Conservation (phyloP, 2,888 invertebrate genomes). For the Luffia ferchaultella region DNA sequence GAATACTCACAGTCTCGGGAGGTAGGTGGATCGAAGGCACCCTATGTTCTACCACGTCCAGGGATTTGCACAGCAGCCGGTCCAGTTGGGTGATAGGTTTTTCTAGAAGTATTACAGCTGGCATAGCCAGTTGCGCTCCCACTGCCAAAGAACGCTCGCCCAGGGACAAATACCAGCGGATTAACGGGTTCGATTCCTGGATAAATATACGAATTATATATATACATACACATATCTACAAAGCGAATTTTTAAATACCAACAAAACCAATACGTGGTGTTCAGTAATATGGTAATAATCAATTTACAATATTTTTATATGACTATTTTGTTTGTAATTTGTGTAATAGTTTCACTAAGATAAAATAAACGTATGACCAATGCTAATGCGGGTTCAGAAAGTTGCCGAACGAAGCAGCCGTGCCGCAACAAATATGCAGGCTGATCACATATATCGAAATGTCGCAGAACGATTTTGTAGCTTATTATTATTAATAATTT, state of each 20-base stretch:
- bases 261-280: background rate
- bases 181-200: conserved; percentile 74
- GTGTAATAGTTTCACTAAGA: too few relatives aligned
- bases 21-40: conserved; percentile 85
- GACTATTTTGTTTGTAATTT: too few relatives aligned
- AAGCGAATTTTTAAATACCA: background rate
- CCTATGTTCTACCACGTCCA: conserved; percentile 85
- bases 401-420: too few relatives aligned
- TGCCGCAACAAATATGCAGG: too few relatives aligned
- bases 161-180: conserved; percentile 78
- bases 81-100: conserved; percentile 78
- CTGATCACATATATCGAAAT: too few relatives aligned
- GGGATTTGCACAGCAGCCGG: conserved; percentile 79
- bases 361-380: too few relatives aligned
- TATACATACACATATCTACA: background rate
- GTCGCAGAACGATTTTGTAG: too few relatives aligned
- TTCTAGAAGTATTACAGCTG: conserved; percentile 76
- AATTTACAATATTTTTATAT: too few relatives aligned
- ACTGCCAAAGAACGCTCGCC: conserved; percentile 78
- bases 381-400: too few relatives aligned
- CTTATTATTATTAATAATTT: too few relatives aligned
- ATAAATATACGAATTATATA: conserved; percentile 5
- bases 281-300: background rate
- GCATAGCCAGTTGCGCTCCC: conserved; percentile 77
- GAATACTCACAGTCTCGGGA: conserved; percentile 77